A percentile compares a stretch with the other conserved stretches of the same genome.
phyloP scores from a whole-genome alignment of 2,113 vertebrate species.

The Menidia beryllina region DNA sequence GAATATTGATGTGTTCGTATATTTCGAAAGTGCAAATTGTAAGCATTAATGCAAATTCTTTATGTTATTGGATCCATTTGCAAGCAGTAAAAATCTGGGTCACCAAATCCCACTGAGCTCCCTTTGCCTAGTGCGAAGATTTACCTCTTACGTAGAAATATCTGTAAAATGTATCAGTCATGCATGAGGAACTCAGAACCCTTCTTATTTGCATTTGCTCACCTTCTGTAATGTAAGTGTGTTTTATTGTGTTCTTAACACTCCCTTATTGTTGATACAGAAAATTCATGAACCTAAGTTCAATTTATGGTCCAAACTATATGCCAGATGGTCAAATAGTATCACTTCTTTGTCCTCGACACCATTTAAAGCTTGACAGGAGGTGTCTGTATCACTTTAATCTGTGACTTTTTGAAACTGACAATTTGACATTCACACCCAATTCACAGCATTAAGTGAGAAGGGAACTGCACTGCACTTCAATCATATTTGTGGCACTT shows the following conservation, averaged over 20 bases:
- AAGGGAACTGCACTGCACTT: conserved; percentile 3
- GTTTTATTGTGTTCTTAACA: background rate
- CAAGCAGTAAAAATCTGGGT: too few species aligned
- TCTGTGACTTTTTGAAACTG: conserved; percentile 22
- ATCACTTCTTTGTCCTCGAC: conserved; percentile 1
- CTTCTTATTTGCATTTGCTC: background rate
- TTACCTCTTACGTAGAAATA: too few species aligned
- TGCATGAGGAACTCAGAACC: too few species aligned
- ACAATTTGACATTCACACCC: conserved; percentile 30
- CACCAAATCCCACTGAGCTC: too few species aligned
- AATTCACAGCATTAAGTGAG: conserved; percentile 9
- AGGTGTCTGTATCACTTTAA: conserved; percentile 36
- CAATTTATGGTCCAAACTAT: background rate
- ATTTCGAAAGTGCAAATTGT: conserved; percentile 3
- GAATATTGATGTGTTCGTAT: background rate
- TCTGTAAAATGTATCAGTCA: too few species aligned
- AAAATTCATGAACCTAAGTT: background rate
- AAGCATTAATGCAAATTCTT: background rate
- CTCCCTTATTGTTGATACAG: background rate
- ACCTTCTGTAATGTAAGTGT: background rate
- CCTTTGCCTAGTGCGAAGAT: too few species aligned
- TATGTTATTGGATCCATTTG: conserved; percentile 3
- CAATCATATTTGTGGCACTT: conserved; percentile 10
- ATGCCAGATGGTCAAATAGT: conserved; percentile 12
- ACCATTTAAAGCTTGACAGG: conserved; percentile 1